Evolutionary conservation across 2,113 vertebrate genomes (phyloP), one percentile per base, ranked within the genome.

Genomic region (Malurus elegans): DNA sequence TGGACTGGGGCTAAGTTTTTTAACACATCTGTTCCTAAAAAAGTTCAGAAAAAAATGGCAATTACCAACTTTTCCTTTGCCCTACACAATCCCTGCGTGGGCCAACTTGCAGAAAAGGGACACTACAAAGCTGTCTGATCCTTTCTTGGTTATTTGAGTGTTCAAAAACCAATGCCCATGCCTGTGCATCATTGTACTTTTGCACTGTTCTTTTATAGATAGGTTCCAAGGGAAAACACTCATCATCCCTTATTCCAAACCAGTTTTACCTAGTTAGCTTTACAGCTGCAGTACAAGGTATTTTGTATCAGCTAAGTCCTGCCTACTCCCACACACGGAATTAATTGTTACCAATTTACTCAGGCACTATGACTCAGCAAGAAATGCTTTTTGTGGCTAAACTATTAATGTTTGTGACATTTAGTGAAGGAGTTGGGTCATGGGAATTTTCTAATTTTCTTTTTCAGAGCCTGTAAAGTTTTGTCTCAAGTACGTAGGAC

Each of bases 101-200:
- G 36, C 11, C 29, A 42, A 12, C 51, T 69, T 90, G 50, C n/a
- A 51, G 53, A 75, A 83, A 58, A 58, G 18, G 13, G 21, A 23
- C 19, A 16, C 13, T 18, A 44, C 29, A 64, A 89, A 84, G 15
- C 14, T 60, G 3, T 26, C 69, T 44, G 17, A 5, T 70, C 18
- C 36, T 70, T 61, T 50, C 42, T 74, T 74, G 31, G 31, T 8
- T 79, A 8, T 70, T 50, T 28, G 29, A 32, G 6, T 19, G 12
- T 61, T 78, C 48, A 70, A 82, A 31, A 45, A 58, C 12, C 19
- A 86, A 38, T 6, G 28, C 48, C 16, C 23, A 7, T 50, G 31
- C 14, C 28, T 1, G 2, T 2, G 2, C 14, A 75, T 10, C 13
- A 3, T 7, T 58, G 11, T 42, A 26, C 10, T 2, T 42, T 51